Base-by-base conservation (phyloP, 2,888 invertebrate genomes). In the Phorcus lineatus region DNA sequence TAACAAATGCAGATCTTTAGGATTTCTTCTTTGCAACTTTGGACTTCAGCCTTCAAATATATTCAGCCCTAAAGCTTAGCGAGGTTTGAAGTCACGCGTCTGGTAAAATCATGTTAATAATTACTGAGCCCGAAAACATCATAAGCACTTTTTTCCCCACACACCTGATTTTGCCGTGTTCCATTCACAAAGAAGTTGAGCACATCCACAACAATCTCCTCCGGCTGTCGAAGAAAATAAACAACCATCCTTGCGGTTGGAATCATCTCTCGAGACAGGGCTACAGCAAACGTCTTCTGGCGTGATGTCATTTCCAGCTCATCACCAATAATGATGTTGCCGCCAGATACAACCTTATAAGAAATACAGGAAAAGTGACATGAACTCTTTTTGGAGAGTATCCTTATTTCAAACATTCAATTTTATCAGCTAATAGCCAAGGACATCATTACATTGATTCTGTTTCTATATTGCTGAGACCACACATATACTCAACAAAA, bases 121-220 rank as follows among this genome's bases (percentile, higher is more conserved):
- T 47, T 47, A 11, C 47, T 47, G 47, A 47, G 1, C 36, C 7
- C 36, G 3, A 3, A 3, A 7, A 36, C 7, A 36, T 7, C 7
- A 7, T 36, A 36, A 36, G 36, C 36, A 6, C 47, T 13, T 47
- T 11, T 47, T 11, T 11, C 11, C 11, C 13, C 47, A 62, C 28
- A 92, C 91, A 96, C 96, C 92, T 98, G 97, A 92, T 99, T 98
- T 82, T 97, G 94, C 0, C 97, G 97, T 86, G 98, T 97, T 82
- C 98, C 98, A 93, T 98, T 97, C 36, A 99, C 98, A 0, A 98
- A 97, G 94, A 98, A 98, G n/a, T 98, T 98, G 81, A 99, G 94
- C 81, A 97, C 97, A 94, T 99, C 99, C 0, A 97, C 97, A 0
- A 98, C 95, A 75, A 98, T 96, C 89, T 96, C 96, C 0, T 97